Conservation (phyloP, 2,888 invertebrate genomes). For the Flexamia atlantica region DNA sequence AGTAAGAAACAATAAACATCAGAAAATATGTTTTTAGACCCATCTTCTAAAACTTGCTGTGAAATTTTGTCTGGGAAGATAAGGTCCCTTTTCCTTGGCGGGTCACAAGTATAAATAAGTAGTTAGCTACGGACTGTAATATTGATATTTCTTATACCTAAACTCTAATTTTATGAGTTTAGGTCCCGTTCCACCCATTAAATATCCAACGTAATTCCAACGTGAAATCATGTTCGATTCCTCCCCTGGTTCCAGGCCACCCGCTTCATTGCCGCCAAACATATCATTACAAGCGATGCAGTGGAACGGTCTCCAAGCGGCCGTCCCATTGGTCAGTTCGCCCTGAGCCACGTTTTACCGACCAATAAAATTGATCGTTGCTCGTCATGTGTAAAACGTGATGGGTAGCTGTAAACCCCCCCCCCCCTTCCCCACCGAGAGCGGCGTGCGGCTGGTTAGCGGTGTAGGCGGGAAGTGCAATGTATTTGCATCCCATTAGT, state of each 20-base stretch:
- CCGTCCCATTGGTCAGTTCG: neutral
- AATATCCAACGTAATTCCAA: neutral
- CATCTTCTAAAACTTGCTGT: too few relatives aligned
- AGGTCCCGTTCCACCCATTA: neutral
- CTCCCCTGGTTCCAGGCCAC: neutral
- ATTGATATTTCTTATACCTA: too few relatives aligned
- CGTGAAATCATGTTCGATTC: neutral
- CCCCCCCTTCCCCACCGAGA: too few relatives aligned
- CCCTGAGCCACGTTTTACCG: conserved; percentile 1
- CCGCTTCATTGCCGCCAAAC: neutral
- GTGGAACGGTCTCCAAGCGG: neutral
- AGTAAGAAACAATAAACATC: too few relatives aligned
- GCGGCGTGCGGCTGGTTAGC: too few relatives aligned
- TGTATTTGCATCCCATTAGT: conserved; percentile 5
- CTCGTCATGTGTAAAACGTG: neutral
- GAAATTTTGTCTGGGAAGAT: too few relatives aligned
- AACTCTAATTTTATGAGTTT: too few relatives aligned
- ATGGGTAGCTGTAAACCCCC: neutral
- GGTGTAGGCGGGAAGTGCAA: neutral
- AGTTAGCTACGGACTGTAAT: too few relatives aligned
- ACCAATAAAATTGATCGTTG: conserved; percentile 1
- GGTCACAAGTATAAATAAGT: too few relatives aligned
- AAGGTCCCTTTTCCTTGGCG: too few relatives aligned
- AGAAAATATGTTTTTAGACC: too few relatives aligned
- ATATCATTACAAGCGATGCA: neutral